A percentile compares a stretch with the other conserved stretches of the same genome.
Conservation (phyloP, 2,888 invertebrate species). For the Cosmorhoe ocellata region DNA sequence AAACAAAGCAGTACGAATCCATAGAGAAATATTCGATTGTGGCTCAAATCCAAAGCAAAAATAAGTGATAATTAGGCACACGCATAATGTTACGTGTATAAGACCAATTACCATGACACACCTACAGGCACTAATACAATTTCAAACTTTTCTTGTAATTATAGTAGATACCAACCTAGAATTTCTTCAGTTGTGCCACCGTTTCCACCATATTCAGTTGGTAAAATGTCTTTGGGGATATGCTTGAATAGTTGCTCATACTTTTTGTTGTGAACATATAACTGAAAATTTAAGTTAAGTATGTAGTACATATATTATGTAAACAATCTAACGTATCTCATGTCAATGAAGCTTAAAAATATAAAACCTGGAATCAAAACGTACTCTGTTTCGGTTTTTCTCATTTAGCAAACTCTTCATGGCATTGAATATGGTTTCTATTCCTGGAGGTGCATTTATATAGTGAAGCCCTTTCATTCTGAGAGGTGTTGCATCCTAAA, state of each 20-base stretch:
- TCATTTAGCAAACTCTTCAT: conserved; percentile 80
- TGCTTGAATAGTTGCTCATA: conserved; percentile 80
- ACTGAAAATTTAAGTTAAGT: conserved; percentile 44
- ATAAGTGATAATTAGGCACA: not conserved
- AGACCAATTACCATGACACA: too few relatives aligned
- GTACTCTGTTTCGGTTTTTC: conserved; percentile 81
- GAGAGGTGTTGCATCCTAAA: conserved; percentile 82
- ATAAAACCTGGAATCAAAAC: conserved; percentile 32
- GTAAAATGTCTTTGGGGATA: conserved; percentile 82
- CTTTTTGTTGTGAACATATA: conserved; percentile 80
- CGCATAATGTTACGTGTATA: too few relatives aligned
- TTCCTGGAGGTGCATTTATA: conserved; percentile 79
- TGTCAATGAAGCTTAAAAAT: too few relatives aligned
- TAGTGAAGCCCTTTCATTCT: conserved; percentile 83
- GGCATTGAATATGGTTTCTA: conserved; percentile 79
- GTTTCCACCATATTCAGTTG: conserved; percentile 85
- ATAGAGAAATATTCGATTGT: not conserved
- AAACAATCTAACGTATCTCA: too few relatives aligned
- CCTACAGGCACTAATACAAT: too few relatives aligned
- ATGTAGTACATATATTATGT: too few relatives aligned
- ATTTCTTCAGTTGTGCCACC: conserved; percentile 79
- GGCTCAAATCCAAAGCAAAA: not conserved
- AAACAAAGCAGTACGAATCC: not conserved
- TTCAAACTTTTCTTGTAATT: not conserved
- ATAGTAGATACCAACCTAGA: conserved; percentile 39